Evolutionary conservation across 2,888 invertebrate genomes (phyloP).

Genomic region (Protonemura montana): DNA sequence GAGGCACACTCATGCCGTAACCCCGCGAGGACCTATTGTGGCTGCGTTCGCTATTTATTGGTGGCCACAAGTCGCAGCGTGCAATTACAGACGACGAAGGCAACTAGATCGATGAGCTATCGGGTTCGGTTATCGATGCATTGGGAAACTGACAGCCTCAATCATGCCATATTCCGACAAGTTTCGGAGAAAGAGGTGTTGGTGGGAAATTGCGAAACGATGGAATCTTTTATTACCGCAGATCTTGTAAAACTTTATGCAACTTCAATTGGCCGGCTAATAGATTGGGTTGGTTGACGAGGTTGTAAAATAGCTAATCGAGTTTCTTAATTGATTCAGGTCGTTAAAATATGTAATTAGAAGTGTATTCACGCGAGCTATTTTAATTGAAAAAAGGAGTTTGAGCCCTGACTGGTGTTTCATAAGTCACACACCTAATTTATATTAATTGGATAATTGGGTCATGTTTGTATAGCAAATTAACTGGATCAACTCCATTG

Average conservation of each 20-base stretch:
- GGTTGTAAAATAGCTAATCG: neutral
- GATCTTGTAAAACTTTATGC: neutral
- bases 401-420: neutral
- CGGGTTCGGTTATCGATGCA: neutral
- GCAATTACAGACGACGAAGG: neutral
- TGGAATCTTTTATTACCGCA: neutral
- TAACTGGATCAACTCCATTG: neutral
- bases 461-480: neutral
- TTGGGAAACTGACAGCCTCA: neutral
- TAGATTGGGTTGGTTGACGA: neutral
- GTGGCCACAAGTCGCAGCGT: neutral
- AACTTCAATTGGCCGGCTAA: neutral
- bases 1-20: neutral
- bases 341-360: constrained; percentile 12
- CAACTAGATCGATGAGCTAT: neutral
- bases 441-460: neutral
- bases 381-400: constrained; percentile 12
- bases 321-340: neutral
- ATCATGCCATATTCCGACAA: neutral
- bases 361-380: neutral
- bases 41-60: neutral
- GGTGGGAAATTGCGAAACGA: neutral
- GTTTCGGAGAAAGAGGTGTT: neutral
- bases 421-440: constrained; percentile 7
- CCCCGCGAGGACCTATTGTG: neutral